These are phyloP conservation scores for Stictocephala bisonia DNA, from an alignment of 2,888 invertebrate species.

Conservation along the genomic window DNA sequence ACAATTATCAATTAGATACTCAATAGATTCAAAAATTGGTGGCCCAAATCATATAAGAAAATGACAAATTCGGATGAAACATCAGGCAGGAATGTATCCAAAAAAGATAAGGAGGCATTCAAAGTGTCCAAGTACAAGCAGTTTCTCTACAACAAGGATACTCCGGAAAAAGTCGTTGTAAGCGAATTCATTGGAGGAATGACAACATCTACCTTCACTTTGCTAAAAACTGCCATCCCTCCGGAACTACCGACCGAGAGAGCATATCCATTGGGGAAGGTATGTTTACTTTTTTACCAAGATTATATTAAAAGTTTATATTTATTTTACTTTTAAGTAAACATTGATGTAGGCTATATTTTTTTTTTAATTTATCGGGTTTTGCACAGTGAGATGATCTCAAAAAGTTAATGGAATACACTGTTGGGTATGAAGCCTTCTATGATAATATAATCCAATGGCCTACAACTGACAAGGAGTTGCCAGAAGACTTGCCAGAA, in stretches of 20 bases:
- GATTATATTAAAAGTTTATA: slow-evolving; percentile 5
- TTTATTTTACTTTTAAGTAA: slow-evolving; percentile 10
- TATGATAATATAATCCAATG: slow-evolving; percentile 42
- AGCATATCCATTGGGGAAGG: slow-evolving; percentile 33
- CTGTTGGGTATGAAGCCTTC: slow-evolving; percentile 46
- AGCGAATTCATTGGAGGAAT: slow-evolving; percentile 31
- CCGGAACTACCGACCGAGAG: slow-evolving; percentile 30
- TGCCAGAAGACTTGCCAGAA: slow-evolving; percentile 41
- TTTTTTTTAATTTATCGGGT: slow-evolving; percentile 3
- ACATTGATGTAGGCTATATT: slow-evolving; percentile 3
- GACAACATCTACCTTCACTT: slow-evolving; percentile 11
- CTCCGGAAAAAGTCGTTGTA: slow-evolving; percentile 17
- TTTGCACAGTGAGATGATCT: slow-evolving; percentile 32
- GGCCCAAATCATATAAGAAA: slow-evolving; percentile 34
- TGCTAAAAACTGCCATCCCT: slow-evolving; percentile 9
- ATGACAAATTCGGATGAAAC: slow-evolving; percentile 42
- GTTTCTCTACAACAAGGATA: slow-evolving; percentile 33
- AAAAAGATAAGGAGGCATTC: slow-evolving; percentile 30
- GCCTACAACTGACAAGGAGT: slow-evolving; percentile 42
- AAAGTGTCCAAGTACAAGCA: slow-evolving; percentile 38
- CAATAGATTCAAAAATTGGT: slow-evolving; percentile 43
- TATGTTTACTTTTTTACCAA: slow-evolving; percentile 17
- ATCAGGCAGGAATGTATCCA: slow-evolving; percentile 28
- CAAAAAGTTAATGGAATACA: slow-evolving; percentile 43
- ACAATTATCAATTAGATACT: no score